Percentiles rank a stretch among this genome's conserved stretches.
Conservation (phyloP, 2,888 invertebrate genomes). For the Melanotus villosus region DNA sequence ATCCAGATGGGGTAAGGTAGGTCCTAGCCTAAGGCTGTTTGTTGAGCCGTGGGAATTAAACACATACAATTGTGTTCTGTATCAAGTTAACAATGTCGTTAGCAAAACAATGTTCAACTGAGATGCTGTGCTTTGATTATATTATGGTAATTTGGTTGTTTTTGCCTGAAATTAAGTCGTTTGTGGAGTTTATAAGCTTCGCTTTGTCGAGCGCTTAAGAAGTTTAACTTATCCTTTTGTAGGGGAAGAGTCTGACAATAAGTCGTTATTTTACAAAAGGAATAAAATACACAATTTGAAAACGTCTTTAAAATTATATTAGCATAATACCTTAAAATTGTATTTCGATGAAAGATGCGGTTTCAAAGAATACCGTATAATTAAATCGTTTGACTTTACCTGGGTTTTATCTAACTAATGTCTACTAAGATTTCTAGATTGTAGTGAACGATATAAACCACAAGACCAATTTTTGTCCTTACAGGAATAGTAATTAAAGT, state of each 20-base stretch:
- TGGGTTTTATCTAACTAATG: too few relatives aligned
- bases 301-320: constrained; percentile 3
- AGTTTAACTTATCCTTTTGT: constrained; percentile 46
- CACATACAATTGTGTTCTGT: constrained; percentile 54
- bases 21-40: constrained; percentile 56
- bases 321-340: background rate
- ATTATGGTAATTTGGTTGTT: constrained; percentile 55
- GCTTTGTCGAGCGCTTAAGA: constrained; percentile 41
- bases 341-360: too few relatives aligned
- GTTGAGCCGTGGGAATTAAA: constrained; percentile 56
- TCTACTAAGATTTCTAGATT: too few relatives aligned
- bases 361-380: too few relatives aligned
- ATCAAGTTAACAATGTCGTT: constrained; percentile 55
- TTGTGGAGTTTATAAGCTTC: constrained; percentile 49
- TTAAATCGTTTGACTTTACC: too few relatives aligned
- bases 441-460: too few relatives aligned
- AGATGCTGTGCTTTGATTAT: constrained; percentile 54
- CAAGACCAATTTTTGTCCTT: too few relatives aligned
- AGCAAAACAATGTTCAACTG: constrained; percentile 54
- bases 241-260: constrained; percentile 30
- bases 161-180: constrained; percentile 53
- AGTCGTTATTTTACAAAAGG: constrained; percentile 14
- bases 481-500: too few relatives aligned
- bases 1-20: constrained; percentile 53
- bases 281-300: constrained; percentile 22